These are phyloP conservation scores for Tenualosa ilisha DNA, from an alignment of 2,797 vertebrate species.

Conservation along the genomic window DNA sequence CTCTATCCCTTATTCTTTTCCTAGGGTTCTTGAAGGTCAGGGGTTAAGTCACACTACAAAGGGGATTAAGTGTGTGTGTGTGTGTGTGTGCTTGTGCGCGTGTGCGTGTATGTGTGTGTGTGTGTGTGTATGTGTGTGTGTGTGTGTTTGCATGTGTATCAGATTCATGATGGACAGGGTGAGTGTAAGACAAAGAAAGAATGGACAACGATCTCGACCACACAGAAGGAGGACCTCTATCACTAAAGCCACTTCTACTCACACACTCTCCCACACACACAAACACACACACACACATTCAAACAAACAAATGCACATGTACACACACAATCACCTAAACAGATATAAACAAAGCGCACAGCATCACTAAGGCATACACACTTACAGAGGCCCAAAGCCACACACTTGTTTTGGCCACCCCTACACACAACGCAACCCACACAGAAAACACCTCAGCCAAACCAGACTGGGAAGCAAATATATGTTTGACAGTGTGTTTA, in stretches of 20 bases:
- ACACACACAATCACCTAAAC: neutral
- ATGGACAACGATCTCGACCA: constrained; percentile 17
- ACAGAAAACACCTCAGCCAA: neutral
- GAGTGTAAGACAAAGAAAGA: constrained; percentile 43
- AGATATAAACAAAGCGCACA: neutral
- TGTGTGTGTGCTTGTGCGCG: constrained; percentile 12
- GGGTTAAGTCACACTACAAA: constrained; percentile 19
- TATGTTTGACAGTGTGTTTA: constrained; percentile 16
- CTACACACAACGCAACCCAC: neutral
- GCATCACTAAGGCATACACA: neutral
- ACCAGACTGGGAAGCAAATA: constrained; percentile 21
- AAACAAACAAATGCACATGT: neutral
- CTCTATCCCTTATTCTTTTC: neutral
- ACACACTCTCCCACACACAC: neutral
- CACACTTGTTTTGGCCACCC: neutral
- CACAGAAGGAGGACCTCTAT: neutral
- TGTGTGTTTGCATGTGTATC: neutral
- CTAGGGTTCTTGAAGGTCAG: neutral
- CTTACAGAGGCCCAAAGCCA: neutral
- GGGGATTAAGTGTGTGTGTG: constrained; percentile 16
- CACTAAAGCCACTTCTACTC: neutral
- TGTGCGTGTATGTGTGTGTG: neutral
- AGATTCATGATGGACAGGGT: constrained; percentile 31
- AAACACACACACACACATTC: neutral
- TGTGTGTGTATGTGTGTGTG: neutral